Percentiles rank a stretch among this genome's conserved stretches.
These are phyloP conservation scores for Anastrepha obliqua DNA, from an alignment of 1,140 invertebrate species.

Conservation along the genomic window DNA sequence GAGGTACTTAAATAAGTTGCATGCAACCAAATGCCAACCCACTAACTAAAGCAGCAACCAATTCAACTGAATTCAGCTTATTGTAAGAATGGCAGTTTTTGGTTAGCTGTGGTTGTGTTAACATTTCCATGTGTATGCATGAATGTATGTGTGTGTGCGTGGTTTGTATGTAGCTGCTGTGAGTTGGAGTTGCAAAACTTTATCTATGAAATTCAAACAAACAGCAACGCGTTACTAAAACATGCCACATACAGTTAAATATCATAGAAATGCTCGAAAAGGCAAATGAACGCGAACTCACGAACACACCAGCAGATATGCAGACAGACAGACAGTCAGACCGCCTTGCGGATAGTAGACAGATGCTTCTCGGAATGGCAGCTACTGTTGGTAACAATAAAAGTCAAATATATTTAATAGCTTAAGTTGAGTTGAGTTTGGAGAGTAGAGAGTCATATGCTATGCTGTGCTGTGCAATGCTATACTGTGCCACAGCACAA, in stretches of 20 bases:
- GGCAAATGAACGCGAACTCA: neutral
- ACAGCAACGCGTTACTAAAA: conserved; percentile 11
- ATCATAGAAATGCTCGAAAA: neutral
- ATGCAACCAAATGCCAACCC: conserved; percentile 31
- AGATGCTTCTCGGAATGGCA: neutral
- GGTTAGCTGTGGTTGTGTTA: neutral
- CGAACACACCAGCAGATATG: too few species aligned
- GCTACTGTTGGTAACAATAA: neutral
- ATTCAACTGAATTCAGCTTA: conserved; percentile 3
- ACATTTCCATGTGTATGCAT: neutral
- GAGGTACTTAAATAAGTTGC: conserved; percentile 10
- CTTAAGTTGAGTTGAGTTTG: conserved; percentile 34
- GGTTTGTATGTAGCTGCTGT: neutral
- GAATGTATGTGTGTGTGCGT: too few species aligned
- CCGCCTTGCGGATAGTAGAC: neutral
- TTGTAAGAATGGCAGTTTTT: neutral
- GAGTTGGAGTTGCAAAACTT: neutral
- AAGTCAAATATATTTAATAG: conserved; percentile 29
- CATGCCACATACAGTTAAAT: conserved; percentile 17
- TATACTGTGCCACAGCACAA: neutral
- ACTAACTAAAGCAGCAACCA: conserved; percentile 27
- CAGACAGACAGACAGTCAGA: neutral
- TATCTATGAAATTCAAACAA: conserved; percentile 9
- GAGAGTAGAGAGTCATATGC: neutral
- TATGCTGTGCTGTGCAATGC: neutral